Conservation (phyloP, 2,113 vertebrate species). For the Xenopus borealis region DNA sequence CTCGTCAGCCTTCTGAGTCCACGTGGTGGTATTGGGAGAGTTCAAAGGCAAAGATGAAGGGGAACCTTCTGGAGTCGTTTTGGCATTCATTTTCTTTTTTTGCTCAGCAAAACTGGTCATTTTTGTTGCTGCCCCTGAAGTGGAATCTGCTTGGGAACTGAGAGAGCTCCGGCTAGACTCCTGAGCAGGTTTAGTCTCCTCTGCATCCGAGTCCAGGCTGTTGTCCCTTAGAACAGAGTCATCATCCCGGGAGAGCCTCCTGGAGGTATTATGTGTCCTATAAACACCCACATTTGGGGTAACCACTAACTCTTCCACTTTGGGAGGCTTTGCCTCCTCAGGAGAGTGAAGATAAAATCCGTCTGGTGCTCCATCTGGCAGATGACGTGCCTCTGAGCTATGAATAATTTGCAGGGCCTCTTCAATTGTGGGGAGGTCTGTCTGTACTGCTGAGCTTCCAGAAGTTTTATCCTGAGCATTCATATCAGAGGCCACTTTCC, state of each 20-base stretch:
- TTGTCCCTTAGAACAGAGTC: constrained; percentile 76
- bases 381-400: constrained; percentile 82
- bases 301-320: constrained; percentile 51
- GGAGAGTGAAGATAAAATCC: constrained; percentile 88
- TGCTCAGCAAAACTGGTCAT: constrained; percentile 92
- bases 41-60: constrained; percentile 23
- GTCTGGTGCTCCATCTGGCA: constrained; percentile 83
- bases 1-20: constrained; percentile 68
- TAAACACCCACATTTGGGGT: constrained; percentile 41
- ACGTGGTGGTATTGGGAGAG: constrained; percentile 54
- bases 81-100: constrained; percentile 75
- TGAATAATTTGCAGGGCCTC: constrained; percentile 91
- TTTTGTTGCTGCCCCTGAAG: constrained; percentile 73
- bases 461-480: constrained; percentile 50
- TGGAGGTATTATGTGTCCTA: constrained; percentile 40
- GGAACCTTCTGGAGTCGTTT: constrained; percentile 53
- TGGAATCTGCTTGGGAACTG: constrained; percentile 49
- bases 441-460: constrained; percentile 46
- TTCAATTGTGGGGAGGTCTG: constrained; percentile 84
- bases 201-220: constrained; percentile 77
- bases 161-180: constrained; percentile 49
- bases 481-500: constrained; percentile 65
- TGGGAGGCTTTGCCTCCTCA: constrained; percentile 50
- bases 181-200: constrained; percentile 54
- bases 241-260: constrained; percentile 60